Evolutionary conservation across 2,888 invertebrate species (phyloP), one percentile per base, ranked within the genome.

Genomic region (Imbricaverruca yamaguchii): DNA sequence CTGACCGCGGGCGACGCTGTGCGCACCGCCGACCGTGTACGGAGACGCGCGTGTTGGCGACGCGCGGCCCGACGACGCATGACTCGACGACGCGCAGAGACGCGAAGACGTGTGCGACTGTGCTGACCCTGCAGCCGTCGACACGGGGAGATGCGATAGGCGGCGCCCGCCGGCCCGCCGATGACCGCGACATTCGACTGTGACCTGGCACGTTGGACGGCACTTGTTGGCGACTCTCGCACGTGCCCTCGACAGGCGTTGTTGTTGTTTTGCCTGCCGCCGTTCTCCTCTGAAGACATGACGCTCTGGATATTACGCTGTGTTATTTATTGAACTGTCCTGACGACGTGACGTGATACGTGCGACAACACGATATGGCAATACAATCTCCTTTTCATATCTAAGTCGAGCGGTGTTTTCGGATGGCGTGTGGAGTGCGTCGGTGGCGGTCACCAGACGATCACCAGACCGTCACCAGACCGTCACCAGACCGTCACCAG

Each of bases 281-380:
- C 74, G 10, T 18, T 53, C 6, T 74, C 25, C 74, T 53, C 53
- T 15, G 59, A 11, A 25, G 74, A 74, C 74, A 53, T 53, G 74
- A 74, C 74, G 74, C 39, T 23, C 53, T 53, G 53, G 53, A 74
- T 74, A 74, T 74, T 74, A 74, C 74, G 53, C 23, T 67, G 65
- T 74, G 74, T 74, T 74, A 74, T 74, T 74, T 74, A 74, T 74
- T 74, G 74, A 10, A 74, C 13, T 23, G 12, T 7, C 74, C 23
- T 23, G 74, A 74, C 74, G 21, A 53, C 74, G 53, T 53, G 74
- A 74, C 74, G 74, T 74, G 74, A 74, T 74, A 74, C 25, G 39
- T 74, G 53, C 11, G 69, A 69, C 74, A 23, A 53, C 23, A 74
- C 15, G 74, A 23, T 39, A 74, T 74, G 74, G 53, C 39, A 74